Percentiles rank a stretch among this genome's conserved stretches.
phyloP scores from a whole-genome alignment of 2,888 invertebrate genomes.

The Chrysolina americana region DNA sequence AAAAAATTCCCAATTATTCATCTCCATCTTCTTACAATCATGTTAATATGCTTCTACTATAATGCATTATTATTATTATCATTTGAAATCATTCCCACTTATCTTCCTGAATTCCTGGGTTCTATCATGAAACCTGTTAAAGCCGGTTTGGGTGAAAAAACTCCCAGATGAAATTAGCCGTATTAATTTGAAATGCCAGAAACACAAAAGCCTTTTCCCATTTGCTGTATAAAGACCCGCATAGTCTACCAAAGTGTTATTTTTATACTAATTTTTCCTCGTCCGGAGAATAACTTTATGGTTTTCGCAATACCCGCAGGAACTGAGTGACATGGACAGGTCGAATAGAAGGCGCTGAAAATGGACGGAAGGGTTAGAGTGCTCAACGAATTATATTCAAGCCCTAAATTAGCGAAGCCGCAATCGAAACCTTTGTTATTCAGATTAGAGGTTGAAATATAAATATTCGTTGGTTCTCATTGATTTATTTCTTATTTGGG shows the following conservation, averaged over 20 bases:
- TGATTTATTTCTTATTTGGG: background rate
- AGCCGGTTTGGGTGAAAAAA: background rate
- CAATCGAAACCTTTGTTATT: conserved; percentile 37
- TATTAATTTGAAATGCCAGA: conserved; percentile 9
- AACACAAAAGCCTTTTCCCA: conserved; percentile 9
- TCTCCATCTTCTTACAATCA: too few species aligned
- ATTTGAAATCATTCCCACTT: too few species aligned
- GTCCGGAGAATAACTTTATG: background rate
- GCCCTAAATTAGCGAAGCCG: background rate
- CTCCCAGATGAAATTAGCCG: background rate
- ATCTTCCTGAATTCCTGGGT: too few species aligned
- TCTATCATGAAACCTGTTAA: background rate
- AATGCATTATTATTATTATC: too few species aligned
- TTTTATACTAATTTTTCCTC: conserved; percentile 7
- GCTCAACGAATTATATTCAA: conserved; percentile 29
- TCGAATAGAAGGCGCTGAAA: conserved; percentile 30
- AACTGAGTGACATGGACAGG: conserved; percentile 24
- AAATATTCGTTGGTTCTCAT: background rate
- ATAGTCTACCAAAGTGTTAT: conserved; percentile 5
- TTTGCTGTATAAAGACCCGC: background rate
- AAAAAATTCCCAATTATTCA: too few species aligned
- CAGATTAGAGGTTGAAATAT: conserved; percentile 31
- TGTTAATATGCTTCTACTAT: too few species aligned
- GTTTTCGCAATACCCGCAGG: background rate
- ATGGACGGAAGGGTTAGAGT: conserved; percentile 22